A percentile compares a stretch with the other conserved stretches of the same genome.
These are phyloP conservation scores for Furcula furcula DNA, from an alignment of 2,888 invertebrate genomes.

Conservation along the genomic window DNA sequence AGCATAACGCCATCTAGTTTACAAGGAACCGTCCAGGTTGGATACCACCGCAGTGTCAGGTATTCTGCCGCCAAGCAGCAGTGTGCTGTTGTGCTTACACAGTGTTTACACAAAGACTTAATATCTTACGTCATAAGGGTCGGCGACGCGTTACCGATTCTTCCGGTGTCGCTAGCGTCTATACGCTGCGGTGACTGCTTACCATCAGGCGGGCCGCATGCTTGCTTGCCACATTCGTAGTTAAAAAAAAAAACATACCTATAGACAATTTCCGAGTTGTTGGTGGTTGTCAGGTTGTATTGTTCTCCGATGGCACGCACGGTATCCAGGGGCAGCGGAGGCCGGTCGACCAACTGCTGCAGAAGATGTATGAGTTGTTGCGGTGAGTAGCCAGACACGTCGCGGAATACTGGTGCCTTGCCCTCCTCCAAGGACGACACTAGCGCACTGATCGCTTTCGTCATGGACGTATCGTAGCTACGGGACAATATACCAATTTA, in stretches of 20 bases:
- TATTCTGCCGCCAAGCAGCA: too few species aligned
- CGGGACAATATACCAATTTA: constrained; percentile 11
- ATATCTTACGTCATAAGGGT: too few species aligned
- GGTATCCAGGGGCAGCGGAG: constrained; percentile 77
- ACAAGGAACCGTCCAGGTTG: too few species aligned
- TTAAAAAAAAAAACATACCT: constrained; percentile 33
- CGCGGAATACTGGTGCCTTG: constrained; percentile 68
- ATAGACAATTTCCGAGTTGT: constrained; percentile 89
- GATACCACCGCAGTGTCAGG: too few species aligned
- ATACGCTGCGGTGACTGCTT: too few species aligned
- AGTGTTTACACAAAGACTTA: too few species aligned
- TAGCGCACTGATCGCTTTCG: constrained; percentile 82
- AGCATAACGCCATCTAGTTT: too few species aligned
- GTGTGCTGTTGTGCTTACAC: too few species aligned
- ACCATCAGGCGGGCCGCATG: too few species aligned
- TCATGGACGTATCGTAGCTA: constrained; percentile 86
- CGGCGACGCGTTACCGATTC: too few species aligned
- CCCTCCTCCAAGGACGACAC: constrained; percentile 61
- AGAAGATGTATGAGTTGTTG: constrained; percentile 87
- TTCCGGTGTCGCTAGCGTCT: too few species aligned
- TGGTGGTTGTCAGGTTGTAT: constrained; percentile 84
- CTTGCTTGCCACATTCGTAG: too few species aligned
- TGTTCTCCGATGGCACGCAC: constrained; percentile 55
- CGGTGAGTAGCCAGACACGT: constrained; percentile 81
- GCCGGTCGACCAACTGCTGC: constrained; percentile 83